phyloP scores from a whole-genome alignment of 2,797 vertebrate species.

The Acanthopagrus latus region DNA sequence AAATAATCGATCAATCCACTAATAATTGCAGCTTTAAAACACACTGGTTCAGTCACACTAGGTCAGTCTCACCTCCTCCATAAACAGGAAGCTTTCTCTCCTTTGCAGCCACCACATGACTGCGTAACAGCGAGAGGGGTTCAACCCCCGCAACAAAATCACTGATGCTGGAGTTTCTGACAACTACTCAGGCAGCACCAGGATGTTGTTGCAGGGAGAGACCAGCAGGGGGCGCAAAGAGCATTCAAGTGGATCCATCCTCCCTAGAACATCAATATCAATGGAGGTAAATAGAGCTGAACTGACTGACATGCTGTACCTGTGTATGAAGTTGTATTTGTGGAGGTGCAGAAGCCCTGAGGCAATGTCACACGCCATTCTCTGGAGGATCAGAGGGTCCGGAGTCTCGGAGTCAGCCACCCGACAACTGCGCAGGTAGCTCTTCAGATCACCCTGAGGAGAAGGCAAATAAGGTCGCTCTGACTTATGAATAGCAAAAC shows the following conservation, averaged over 20 bases:
- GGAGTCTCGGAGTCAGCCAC: conserved; percentile 89
- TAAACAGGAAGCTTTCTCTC: conserved; percentile 25
- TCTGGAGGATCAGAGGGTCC: conserved; percentile 93
- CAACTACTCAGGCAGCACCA: conserved; percentile 98
- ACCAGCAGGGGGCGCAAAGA: conserved; percentile 72
- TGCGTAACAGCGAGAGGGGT: conserved; percentile 59
- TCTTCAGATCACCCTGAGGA: conserved; percentile 95
- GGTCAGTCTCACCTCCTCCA: conserved; percentile 60
- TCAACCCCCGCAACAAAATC: conserved; percentile 99
- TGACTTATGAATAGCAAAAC: neutral
- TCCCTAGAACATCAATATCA: neutral
- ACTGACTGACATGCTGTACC: conserved; percentile 79
- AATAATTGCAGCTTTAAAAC: too few species aligned
- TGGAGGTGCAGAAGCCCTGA: conserved; percentile 94
- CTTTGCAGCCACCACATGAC: conserved; percentile 43
- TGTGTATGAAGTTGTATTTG: conserved; percentile 95
- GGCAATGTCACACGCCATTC: conserved; percentile 96
- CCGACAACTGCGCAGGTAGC: conserved; percentile 92
- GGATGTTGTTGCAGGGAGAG: conserved; percentile 97
- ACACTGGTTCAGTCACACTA: neutral
- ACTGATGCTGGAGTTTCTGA: conserved; percentile 99
- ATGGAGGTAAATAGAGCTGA: neutral
- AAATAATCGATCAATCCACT: too few species aligned
- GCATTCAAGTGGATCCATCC: conserved; percentile 27
- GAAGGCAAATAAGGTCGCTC: conserved; percentile 14